Conservation (phyloP, 2,113 vertebrate genomes). For the Mellivora capensis region DNA sequence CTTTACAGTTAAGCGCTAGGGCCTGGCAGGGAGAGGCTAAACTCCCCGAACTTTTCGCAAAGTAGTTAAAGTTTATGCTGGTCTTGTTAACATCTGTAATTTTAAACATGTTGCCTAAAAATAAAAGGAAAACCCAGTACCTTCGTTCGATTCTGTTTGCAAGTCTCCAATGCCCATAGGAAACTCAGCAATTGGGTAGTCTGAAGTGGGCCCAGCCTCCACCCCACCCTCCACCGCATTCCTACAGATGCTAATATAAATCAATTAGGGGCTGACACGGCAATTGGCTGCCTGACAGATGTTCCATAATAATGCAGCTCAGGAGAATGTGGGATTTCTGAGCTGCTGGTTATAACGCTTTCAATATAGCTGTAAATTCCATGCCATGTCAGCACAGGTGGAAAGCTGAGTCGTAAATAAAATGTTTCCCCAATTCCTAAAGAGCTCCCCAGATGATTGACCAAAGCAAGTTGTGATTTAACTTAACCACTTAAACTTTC, state of each 20-base stretch:
- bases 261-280: constrained; percentile 84
- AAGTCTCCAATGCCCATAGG: neutral
- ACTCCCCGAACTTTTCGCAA: constrained; percentile 53
- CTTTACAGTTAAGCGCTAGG: constrained; percentile 53
- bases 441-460: constrained; percentile 48
- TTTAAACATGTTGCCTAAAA: constrained; percentile 22
- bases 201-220: neutral
- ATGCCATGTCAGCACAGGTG: constrained; percentile 86
- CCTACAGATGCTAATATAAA: constrained; percentile 89
- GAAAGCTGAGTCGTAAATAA: constrained; percentile 83
- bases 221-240: constrained; percentile 21
- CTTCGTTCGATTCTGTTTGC: constrained; percentile 43
- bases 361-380: constrained; percentile 86
- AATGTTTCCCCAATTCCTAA: constrained; percentile 36
- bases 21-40: constrained; percentile 18
- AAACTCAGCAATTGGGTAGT: neutral
- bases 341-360: constrained; percentile 86
- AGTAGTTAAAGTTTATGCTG: neutral
- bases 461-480: constrained; percentile 65
- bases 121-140: neutral
- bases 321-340: constrained; percentile 87
- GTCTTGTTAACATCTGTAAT: neutral
- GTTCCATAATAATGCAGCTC: constrained; percentile 83
- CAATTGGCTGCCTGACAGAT: constrained; percentile 88
- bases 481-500: constrained; percentile 64